Base-by-base conservation (phyloP, 2,888 invertebrate genomes). In the Eupeodes luniger region DNA sequence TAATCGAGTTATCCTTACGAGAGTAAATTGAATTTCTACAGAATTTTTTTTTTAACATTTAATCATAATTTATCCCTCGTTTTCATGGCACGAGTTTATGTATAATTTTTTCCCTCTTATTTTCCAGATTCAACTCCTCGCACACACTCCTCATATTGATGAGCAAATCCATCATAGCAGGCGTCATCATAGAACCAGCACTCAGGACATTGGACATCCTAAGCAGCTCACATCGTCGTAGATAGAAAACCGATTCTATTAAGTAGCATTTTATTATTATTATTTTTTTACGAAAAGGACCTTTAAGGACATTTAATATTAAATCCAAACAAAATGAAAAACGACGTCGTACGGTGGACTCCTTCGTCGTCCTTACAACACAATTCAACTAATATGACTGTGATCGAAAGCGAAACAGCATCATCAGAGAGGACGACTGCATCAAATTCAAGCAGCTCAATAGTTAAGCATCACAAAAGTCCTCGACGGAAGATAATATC, bases 271-370 rank as follows among this genome's bases (percentile, higher is more conserved):
- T 66, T 19, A 55, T 6, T 47, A 69, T 59, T 62, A 4, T 49
- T 53, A 44, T 34, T 47, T 11, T 49, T 14, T 66, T 44, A 44
- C 12, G 36, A 7, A 40, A 66, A 14, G 81, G 81, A 72, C 27
- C 27, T 27, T 27, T 27, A 84, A 88, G 53, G 75, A 27, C 34
- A 84, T 67, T 66, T 49, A 66, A 85, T 70, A 78, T 61, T 59
- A 57, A 85, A 84, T 66, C 27, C 19, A 91, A 91, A 91, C 91
- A 93, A 91, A 92, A 93, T 93, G 93, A 93, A 91, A 91, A 93
- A 93, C 93, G 93, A 93, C 92, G 93, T 92, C 85, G 93, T 93
- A 89, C 93, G 93, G 92, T 93, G 93, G 93, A 91, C 90, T 77
- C 70, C 55, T 77, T 72, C 55, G 47, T 64, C 40, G 47, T 44